These are phyloP conservation scores for Penaeus japonicus DNA, from an alignment of 1,140 invertebrate species.

Conservation along the genomic window DNA sequence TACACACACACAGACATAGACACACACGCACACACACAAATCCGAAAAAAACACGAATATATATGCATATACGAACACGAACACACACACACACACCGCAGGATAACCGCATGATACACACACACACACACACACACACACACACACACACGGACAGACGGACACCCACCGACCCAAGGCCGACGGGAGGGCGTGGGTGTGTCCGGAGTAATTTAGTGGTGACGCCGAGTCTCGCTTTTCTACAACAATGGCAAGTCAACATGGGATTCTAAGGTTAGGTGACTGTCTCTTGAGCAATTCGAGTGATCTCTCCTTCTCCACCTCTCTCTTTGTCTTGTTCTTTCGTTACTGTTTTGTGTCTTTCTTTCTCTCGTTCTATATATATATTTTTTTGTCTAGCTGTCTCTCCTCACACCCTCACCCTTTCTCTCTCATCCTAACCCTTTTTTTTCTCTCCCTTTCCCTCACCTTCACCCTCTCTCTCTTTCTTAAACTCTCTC, in stretches of 20 bases:
- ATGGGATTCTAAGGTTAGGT: too few species aligned
- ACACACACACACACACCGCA: conserved; percentile 25
- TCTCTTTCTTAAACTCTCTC: too few species aligned
- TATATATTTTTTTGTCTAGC: too few species aligned
- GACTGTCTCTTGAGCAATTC: too few species aligned
- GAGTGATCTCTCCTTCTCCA: not conserved
- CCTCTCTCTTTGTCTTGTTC: not conserved
- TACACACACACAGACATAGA: not conserved
- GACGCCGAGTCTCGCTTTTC: too few species aligned
- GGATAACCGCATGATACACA: too few species aligned
- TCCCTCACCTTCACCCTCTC: too few species aligned
- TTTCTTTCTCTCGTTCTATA: not conserved
- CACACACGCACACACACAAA: not conserved
- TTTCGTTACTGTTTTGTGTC: not conserved
- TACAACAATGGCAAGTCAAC: too few species aligned
- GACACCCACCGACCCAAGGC: not conserved
- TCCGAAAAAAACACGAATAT: not conserved
- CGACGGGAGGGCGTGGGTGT: not conserved
- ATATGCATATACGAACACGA: not conserved
- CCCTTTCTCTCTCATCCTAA: too few species aligned
- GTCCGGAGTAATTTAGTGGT: not conserved
- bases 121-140: too few species aligned
- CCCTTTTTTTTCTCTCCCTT: too few species aligned
- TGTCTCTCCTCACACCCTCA: too few species aligned
- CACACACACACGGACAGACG: not conserved